Percentiles rank a stretch among this genome's conserved stretches.
phyloP scores from a whole-genome alignment of 2,888 invertebrate genomes.

The Micoletzkya japonica region DNA sequence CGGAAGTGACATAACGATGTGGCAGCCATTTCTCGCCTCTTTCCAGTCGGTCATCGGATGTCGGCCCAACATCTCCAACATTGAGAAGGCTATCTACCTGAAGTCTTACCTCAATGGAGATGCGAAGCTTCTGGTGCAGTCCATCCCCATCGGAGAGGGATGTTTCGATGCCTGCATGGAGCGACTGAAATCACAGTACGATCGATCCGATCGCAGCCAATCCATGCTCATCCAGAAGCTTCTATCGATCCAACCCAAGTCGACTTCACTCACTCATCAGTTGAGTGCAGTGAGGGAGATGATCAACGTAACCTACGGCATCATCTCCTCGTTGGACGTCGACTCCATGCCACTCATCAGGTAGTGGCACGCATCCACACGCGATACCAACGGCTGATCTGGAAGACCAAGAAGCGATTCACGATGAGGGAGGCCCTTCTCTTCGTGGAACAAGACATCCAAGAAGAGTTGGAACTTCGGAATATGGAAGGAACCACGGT shows the following conservation, averaged over 20 bases:
- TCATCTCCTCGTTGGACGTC: neutral
- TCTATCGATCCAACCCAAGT: neutral
- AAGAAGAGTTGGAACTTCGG: neutral
- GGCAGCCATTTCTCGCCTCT: no score
- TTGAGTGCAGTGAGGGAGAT: neutral
- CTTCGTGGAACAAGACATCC: neutral
- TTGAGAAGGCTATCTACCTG: neutral
- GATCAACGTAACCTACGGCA: neutral
- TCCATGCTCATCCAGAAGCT: slow-evolving; percentile 5
- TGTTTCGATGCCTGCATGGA: neutral
- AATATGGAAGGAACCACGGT: neutral
- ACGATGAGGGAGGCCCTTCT: neutral
- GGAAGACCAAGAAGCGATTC: neutral
- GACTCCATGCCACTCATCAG: neutral
- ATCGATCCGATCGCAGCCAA: slow-evolving; percentile 3
- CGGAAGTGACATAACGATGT: no score
- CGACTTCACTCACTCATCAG: neutral
- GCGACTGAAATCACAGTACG: neutral
- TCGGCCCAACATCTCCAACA: neutral
- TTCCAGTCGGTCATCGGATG: no score
- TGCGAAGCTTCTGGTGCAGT: neutral
- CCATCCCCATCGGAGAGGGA: no score
- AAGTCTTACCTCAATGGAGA: neutral
- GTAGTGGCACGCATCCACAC: neutral
- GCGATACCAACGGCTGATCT: neutral